Conservation (phyloP, 2,797 vertebrate genomes). For the Peromyscus melanophrys region DNA sequence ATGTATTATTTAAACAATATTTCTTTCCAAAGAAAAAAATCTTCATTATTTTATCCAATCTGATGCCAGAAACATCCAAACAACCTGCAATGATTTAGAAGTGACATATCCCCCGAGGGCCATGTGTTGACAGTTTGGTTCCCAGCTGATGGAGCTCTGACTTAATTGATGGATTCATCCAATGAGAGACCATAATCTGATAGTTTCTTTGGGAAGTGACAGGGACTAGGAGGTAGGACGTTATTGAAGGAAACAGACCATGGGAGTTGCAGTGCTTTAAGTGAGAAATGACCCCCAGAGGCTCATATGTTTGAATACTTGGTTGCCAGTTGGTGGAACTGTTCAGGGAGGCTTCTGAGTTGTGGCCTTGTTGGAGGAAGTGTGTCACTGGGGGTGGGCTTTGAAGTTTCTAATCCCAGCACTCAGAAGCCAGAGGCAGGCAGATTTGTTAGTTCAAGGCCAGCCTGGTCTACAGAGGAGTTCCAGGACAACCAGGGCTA, state of each 20-base stretch:
- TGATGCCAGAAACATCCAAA: neutral
- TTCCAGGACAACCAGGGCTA: neutral
- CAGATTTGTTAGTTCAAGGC: neutral
- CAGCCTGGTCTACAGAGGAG: neutral
- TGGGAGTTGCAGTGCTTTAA: neutral
- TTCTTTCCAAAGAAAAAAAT: conserved; percentile 23
- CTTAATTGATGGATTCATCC: neutral
- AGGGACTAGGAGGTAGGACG: neutral
- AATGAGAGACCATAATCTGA: neutral
- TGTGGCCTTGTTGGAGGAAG: neutral
- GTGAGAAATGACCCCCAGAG: no score
- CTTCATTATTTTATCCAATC: neutral
- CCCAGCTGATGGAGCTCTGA: neutral
- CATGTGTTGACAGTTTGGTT: neutral
- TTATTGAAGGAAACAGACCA: neutral
- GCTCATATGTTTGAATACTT: neutral
- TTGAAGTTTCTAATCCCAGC: neutral
- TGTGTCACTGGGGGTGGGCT: neutral
- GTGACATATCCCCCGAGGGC: neutral
- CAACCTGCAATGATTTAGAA: neutral
- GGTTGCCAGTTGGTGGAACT: neutral
- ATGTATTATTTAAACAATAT: conserved; percentile 5
- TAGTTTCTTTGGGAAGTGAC: neutral
- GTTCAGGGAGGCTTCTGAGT: neutral
- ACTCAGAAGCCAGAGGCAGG: neutral